Conservation (phyloP, 2,888 invertebrate genomes). For the Polymixis lichenea region DNA sequence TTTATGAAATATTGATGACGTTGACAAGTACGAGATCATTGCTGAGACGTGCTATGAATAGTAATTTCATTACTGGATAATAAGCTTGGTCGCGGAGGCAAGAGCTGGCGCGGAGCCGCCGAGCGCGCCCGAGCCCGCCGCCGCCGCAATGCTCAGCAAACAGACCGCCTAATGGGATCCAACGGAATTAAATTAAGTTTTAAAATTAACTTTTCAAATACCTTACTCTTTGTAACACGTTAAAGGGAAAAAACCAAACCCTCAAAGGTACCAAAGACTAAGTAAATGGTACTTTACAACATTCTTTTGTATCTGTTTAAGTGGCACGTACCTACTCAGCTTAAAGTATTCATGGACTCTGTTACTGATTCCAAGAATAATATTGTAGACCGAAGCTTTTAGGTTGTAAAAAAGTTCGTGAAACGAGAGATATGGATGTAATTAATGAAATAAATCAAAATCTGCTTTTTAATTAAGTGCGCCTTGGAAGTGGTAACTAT, state of each 20-base stretch:
- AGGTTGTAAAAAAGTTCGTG: conserved; percentile 68
- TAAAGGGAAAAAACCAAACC: conserved; percentile 55
- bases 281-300: conserved; percentile 58
- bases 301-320: conserved; percentile 64
- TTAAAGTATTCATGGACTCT: conserved; percentile 73
- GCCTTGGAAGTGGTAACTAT: conserved; percentile 28
- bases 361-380: conserved; percentile 73
- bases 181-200: conserved; percentile 73
- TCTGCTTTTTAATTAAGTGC: conserved; percentile 58
- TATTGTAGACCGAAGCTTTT: conserved; percentile 72
- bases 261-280: conserved; percentile 51
- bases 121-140: conserved; percentile 38
- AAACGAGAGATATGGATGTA: conserved; percentile 69
- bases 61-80: conserved; percentile 77
- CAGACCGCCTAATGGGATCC: conserved; percentile 75
- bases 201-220: conserved; percentile 74
- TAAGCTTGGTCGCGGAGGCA: conserved; percentile 66
- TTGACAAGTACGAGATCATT: conserved; percentile 77
- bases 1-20: conserved; percentile 74
- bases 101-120: conserved; percentile 35
- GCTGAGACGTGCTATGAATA: conserved; percentile 80
- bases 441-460: conserved; percentile 71
- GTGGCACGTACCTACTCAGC: conserved; percentile 49
- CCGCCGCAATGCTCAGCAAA: conserved; percentile 71
- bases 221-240: conserved; percentile 65